Base-by-base conservation (phyloP, 2,888 invertebrate genomes). In the Nebria brevicollis region DNA sequence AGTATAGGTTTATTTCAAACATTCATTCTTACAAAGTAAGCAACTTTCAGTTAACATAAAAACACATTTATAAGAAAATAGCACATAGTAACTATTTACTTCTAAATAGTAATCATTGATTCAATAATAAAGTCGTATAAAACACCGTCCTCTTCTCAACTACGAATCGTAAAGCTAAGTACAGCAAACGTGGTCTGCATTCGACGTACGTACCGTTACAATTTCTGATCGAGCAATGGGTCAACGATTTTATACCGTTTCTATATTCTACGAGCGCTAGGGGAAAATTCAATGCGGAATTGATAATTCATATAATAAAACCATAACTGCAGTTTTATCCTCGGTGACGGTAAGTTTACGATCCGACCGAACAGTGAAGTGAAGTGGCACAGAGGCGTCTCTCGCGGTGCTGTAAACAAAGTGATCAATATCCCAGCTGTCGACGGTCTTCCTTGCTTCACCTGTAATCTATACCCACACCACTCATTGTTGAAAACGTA, bases 231-330 rank as follows among this genome's bases (percentile, higher is more conserved):
- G 54, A 54, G 54, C 54, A 54, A 13, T 54, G 54, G 54, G 54
- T 54, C 54, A 54, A 54, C 54, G 13, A 54, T 54, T 54, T 54
- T 54, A 54, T 54, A 54, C 1, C 54, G 54, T 54, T 54, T 54
- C 54, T 8, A 54, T 54, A 54, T 54, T 54, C 54, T 54, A 13
- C 54, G 54, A 54, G 70, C 70, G 25, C 20, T 70, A 70, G 41
- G 73, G 43, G 73, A 42, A 42, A 73, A 41, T 41, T 42, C 73
- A 75, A 43, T 75, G 64, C 65, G 25, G 79, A 74, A 79, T 79
- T 79, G 79, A 79, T 79, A 79, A 79, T 79, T 79, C 79, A 79
- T 79, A 79, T 79, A 79, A 79, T 79, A 79, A 79, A 79, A 79
- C 66, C 79, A 79, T 79, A 79, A 79, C 79, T 74, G 79, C 74